Evolutionary conservation across 1,140 invertebrate genomes (phyloP).

Genomic region (Scaptomyza hsui): DNA sequence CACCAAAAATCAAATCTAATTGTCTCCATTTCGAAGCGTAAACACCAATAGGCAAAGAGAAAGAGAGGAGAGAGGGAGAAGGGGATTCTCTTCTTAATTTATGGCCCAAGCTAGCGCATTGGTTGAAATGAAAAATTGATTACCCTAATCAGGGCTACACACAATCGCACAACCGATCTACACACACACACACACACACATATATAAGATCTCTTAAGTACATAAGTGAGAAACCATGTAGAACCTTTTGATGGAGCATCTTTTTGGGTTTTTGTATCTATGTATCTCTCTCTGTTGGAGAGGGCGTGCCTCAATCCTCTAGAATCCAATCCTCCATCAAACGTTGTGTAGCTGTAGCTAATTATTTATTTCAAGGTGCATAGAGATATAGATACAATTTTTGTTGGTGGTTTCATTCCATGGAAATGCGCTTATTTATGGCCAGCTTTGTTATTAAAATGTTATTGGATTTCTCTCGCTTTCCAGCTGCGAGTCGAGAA

Average conservation of each 20-base stretch:
- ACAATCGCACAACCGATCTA: constrained; percentile 44
- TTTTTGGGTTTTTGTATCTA: constrained; percentile 16
- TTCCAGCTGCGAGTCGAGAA: constrained; percentile 55
- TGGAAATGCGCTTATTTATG: constrained; percentile 78
- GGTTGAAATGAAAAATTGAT: constrained; percentile 74
- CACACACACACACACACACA: constrained; percentile 36
- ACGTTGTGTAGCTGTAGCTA: constrained; percentile 40
- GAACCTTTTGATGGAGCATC: constrained; percentile 50
- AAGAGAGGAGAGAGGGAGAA: constrained; percentile 39
- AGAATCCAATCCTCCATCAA: constrained; percentile 23
- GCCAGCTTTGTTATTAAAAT: constrained; percentile 79
- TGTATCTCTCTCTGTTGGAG: constrained; percentile 40
- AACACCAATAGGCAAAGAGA: constrained; percentile 57
- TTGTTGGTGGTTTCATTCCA: constrained; percentile 44
- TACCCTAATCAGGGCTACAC: constrained; percentile 70
- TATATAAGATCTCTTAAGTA: constrained; percentile 25
- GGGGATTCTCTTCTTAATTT: constrained; percentile 60
- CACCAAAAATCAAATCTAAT: constrained; percentile 38
- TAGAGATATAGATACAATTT: constrained; percentile 75
- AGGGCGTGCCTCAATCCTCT: constrained; percentile 54
- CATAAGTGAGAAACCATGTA: constrained; percentile 77
- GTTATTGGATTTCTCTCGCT: constrained; percentile 81
- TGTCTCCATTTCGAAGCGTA: constrained; percentile 24
- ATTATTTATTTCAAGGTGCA: constrained; percentile 69
- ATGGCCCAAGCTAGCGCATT: constrained; percentile 60